These are phyloP conservation scores for Catocala sponsa DNA, from an alignment of 2,888 invertebrate genomes.

Conservation along the genomic window DNA sequence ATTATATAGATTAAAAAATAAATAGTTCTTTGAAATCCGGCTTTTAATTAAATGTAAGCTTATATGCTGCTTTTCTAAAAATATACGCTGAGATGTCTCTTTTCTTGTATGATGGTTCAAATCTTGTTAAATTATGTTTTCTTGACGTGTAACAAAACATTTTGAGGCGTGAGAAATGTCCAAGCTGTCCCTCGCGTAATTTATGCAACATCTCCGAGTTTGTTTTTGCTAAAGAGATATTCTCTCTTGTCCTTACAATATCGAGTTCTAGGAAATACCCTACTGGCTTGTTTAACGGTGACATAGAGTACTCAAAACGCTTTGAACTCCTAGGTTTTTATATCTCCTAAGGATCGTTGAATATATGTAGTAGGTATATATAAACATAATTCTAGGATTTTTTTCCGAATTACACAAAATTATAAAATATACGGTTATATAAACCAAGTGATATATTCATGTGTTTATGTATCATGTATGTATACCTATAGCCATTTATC, in stretches of 20 bases:
- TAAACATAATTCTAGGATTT: not conserved
- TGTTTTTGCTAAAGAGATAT: not conserved
- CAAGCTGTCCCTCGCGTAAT: not conserved
- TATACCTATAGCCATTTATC: too few relatives aligned
- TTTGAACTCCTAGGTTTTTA: conserved; percentile 8
- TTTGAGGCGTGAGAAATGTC: too few relatives aligned
- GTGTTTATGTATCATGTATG: not conserved
- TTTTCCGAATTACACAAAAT: too few relatives aligned
- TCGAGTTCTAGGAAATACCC: conserved; percentile 7
- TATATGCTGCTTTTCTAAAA: too few relatives aligned
- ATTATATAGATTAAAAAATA: too few relatives aligned
- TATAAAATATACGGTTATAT: not conserved
- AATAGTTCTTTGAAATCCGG: too few relatives aligned
- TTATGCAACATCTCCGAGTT: not conserved
- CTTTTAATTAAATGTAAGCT: too few relatives aligned
- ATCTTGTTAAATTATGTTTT: too few relatives aligned
- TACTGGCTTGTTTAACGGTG: conserved; percentile 12
- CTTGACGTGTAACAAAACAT: too few relatives aligned
- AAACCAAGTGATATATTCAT: not conserved
- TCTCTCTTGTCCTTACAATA: conserved; percentile 1
- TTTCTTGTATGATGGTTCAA: too few relatives aligned
- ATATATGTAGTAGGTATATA: conserved; percentile 5
- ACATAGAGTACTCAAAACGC: conserved; percentile 9
- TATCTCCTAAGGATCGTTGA: conserved; percentile 3
- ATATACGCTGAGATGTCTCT: too few relatives aligned